A percentile compares a stretch with the other conserved stretches of the same genome.
Conservation (phyloP, 2,888 invertebrate genomes). For the Nycteola revayana region DNA sequence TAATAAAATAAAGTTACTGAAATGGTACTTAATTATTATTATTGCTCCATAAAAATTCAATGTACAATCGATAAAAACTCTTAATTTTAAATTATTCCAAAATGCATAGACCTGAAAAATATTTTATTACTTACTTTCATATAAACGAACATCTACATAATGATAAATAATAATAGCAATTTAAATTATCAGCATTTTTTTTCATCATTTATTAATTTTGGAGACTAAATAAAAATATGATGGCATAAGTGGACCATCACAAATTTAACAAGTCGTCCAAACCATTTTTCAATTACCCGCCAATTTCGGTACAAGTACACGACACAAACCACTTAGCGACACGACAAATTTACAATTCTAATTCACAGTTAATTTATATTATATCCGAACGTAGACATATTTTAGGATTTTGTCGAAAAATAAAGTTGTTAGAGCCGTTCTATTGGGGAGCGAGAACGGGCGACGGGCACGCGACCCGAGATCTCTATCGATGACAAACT, state of each 20-base stretch:
- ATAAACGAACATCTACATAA: too few species aligned
- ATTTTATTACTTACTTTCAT: too few species aligned
- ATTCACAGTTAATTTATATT: constrained; percentile 62
- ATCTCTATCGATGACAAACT: constrained; percentile 63
- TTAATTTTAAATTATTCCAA: too few species aligned
- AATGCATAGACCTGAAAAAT: too few species aligned
- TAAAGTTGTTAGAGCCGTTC: constrained; percentile 64
- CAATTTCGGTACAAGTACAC: constrained; percentile 36
- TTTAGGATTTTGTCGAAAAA: constrained; percentile 62
- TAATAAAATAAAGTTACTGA: background rate
- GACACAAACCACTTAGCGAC: constrained; percentile 44
- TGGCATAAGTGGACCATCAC: too few species aligned
- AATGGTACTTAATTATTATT: constrained; percentile 2
- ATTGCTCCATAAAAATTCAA: background rate
- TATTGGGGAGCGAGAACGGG: constrained; percentile 49
- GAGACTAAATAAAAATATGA: too few species aligned
- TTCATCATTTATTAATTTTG: too few species aligned
- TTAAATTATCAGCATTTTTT: too few species aligned
- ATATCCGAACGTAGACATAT: constrained; percentile 49
- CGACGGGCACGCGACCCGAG: constrained; percentile 62
- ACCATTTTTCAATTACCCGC: constrained; percentile 32
- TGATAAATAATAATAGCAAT: too few species aligned
- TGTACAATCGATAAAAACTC: too few species aligned
- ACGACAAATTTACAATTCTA: constrained; percentile 66
- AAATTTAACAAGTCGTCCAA: constrained; percentile 11